These are phyloP conservation scores for Hystrix cristata DNA, from an alignment of 2,113 vertebrate genomes.

Conservation along the genomic window DNA sequence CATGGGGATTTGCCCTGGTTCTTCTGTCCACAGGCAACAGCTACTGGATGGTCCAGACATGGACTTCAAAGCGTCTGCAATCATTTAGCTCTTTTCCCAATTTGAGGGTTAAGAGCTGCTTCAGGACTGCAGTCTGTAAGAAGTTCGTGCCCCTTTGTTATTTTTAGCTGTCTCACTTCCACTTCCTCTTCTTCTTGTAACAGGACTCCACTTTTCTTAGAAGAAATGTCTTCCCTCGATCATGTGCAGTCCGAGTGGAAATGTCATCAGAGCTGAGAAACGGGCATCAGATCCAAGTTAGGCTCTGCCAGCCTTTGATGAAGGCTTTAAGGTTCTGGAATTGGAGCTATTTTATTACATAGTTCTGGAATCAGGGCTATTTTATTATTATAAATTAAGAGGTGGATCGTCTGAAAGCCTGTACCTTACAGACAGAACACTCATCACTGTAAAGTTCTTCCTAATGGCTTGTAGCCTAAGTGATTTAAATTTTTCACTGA, in stretches of 20 bases:
- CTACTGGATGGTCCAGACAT: neutral
- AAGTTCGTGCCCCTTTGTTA: neutral
- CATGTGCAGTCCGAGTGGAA: neutral
- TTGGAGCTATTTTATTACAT: too few species aligned
- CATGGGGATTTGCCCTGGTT: neutral
- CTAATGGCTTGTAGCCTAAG: neutral
- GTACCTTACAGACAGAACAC: neutral
- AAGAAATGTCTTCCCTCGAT: neutral
- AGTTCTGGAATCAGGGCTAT: neutral
- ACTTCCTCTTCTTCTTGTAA: neutral
- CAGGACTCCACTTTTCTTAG: neutral
- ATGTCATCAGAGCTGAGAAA: neutral
- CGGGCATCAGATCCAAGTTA: neutral
- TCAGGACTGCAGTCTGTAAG: neutral
- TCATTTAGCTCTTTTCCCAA: neutral
- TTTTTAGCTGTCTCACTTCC: neutral
- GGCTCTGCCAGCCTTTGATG: neutral
- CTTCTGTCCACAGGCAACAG: neutral
- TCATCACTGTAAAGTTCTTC: neutral
- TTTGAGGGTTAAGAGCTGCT: neutral
- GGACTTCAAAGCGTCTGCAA: neutral
- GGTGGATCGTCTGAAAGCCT: neutral
- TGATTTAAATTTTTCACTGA: neutral
- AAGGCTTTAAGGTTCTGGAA: neutral
- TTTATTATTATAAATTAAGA: constrained; percentile 25